These are phyloP conservation scores for Apodemia duryi DNA, from an alignment of 2,888 invertebrate species.

Conservation along the genomic window DNA sequence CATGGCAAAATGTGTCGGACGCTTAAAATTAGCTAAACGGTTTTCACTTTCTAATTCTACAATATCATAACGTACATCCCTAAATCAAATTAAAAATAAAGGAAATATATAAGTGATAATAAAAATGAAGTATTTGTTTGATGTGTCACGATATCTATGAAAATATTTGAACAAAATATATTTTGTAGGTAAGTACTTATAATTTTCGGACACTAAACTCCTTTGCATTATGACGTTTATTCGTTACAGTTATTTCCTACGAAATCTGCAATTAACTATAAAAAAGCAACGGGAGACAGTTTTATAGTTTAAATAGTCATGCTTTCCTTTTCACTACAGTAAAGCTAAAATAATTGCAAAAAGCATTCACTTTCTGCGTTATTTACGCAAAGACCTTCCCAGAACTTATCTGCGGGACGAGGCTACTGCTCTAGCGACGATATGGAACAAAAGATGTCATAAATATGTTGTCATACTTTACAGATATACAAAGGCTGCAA, in stretches of 20 bases:
- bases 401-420: conserved; percentile 36
- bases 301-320: neutral
- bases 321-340: conserved; percentile 5
- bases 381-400: conserved; percentile 59
- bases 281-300: conserved; percentile 5
- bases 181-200: too few species aligned
- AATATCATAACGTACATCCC: too few species aligned
- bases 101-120: too few species aligned
- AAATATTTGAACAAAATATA: too few species aligned
- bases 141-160: too few species aligned
- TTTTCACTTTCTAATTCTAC: too few species aligned
- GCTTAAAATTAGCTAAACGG: too few species aligned
- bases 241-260: neutral
- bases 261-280: neutral
- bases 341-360: conserved; percentile 17
- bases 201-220: too few species aligned
- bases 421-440: neutral
- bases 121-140: too few species aligned
- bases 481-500: neutral
- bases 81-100: too few species aligned
- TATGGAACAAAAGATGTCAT: neutral
- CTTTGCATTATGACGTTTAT: too few species aligned
- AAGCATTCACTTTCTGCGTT: conserved; percentile 32
- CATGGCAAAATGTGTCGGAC: too few species aligned
- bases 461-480: neutral